These are phyloP conservation scores for Nectonema munidae DNA, from an alignment of 2,888 invertebrate genomes.

Conservation along the genomic window DNA sequence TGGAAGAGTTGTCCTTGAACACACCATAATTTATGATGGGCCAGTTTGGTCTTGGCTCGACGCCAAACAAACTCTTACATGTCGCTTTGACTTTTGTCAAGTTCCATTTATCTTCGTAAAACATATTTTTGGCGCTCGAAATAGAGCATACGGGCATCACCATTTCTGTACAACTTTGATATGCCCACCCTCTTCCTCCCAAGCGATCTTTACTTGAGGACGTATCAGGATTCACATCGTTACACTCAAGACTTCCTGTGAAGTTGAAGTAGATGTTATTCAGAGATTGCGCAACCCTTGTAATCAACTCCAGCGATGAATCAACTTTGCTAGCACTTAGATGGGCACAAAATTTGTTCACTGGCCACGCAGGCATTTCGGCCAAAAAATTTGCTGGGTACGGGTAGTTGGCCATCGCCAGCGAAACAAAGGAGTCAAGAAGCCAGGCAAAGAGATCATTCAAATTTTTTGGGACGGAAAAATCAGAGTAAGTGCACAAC, in stretches of 20 bases:
- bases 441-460: conserved; percentile 36
- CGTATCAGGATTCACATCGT: conserved; percentile 30
- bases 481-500: conserved; percentile 31
- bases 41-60: conserved; percentile 34
- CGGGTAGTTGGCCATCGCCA: conserved; percentile 84
- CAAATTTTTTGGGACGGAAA: conserved; percentile 27
- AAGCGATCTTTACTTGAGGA: not conserved
- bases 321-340: conserved; percentile 11
- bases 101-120: conserved; percentile 41
- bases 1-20: conserved; percentile 29
- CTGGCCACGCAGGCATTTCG: conserved; percentile 46
- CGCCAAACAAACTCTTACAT: conserved; percentile 35
- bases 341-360: conserved; percentile 27
- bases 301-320: no score
- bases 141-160: conserved; percentile 64
- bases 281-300: no score
- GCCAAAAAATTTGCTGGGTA: conserved; percentile 45
- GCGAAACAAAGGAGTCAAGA: conserved; percentile 35
- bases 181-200: not conserved
- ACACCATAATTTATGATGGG: conserved; percentile 48
- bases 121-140: conserved; percentile 37
- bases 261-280: conserved; percentile 41
- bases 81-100: conserved; percentile 31
- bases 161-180: conserved; percentile 67
- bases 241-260: conserved; percentile 37